Conservation (phyloP, 2,113 vertebrate genomes). For the Thinocorus orbignyianus region DNA sequence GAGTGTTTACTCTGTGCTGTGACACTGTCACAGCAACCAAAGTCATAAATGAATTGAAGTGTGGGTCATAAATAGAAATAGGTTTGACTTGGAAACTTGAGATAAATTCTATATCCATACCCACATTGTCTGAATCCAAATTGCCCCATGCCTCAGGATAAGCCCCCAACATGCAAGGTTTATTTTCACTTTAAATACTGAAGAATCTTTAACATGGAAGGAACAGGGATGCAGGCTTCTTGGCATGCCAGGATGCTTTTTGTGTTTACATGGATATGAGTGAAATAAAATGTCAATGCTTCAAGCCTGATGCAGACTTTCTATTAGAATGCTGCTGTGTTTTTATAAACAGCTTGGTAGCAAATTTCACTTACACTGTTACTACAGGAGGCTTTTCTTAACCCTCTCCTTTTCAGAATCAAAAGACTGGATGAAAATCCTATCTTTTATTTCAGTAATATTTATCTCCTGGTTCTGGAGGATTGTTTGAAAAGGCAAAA, state of each 20-base stretch:
- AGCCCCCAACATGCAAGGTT: not conserved
- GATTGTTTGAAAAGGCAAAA: not conserved
- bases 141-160: not conserved
- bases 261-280: not conserved
- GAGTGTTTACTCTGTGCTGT: conserved; percentile 42
- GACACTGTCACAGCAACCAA: conserved; percentile 41
- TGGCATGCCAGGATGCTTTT: not conserved
- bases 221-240: not conserved
- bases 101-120: not conserved
- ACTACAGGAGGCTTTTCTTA: not conserved
- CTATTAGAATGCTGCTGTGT: not conserved
- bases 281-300: not conserved
- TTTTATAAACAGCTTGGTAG: not conserved
- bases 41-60: conserved; percentile 21
- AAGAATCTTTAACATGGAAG: not conserved
- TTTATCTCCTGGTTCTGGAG: not conserved
- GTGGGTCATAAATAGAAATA: conserved; percentile 55
- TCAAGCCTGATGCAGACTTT: not conserved
- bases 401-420: not conserved
- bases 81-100: conserved; percentile 20
- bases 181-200: not conserved
- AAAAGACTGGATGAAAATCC: not conserved
- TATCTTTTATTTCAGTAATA: not conserved
- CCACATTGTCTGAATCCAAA: not conserved
- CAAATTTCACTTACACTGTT: not conserved